These are phyloP conservation scores for Sisor rabdophorus DNA, from an alignment of 2,113 vertebrate genomes.

Conservation along the genomic window DNA sequence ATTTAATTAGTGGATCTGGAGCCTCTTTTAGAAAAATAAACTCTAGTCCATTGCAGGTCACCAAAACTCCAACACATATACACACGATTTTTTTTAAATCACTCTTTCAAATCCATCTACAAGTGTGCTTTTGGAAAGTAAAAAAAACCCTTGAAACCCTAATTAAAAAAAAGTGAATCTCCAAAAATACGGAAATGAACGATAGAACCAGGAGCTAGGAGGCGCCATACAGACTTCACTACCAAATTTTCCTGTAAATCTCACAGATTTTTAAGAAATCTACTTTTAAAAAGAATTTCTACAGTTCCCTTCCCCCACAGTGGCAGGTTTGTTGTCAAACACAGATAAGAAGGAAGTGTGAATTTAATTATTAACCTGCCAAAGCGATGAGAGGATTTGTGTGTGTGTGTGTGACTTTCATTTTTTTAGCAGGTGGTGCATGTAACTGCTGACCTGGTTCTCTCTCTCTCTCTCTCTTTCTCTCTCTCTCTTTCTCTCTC, in stretches of 20 bases:
- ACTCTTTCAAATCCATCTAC: background rate
- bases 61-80: background rate
- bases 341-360: conserved; percentile 37
- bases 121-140: background rate
- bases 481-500: conserved; percentile 14
- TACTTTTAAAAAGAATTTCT: background rate
- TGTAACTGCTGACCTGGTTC: conserved; percentile 32
- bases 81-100: background rate
- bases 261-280: background rate
- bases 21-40: background rate
- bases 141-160: background rate
- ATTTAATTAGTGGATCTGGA: background rate
- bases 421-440: conserved; percentile 36
- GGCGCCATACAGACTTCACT: background rate
- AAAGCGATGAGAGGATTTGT: background rate
- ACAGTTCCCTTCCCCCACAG: background rate
- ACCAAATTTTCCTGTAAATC: background rate
- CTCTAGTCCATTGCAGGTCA: background rate
- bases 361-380: conserved; percentile 44
- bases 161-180: background rate
- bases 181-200: background rate
- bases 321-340: conserved; percentile 31
- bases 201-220: background rate
- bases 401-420: background rate
- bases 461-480: conserved; percentile 1